A percentile compares a stretch with the other conserved stretches of the same genome.
Conservation (phyloP, 2,113 vertebrate species). For the Meles meles region DNA sequence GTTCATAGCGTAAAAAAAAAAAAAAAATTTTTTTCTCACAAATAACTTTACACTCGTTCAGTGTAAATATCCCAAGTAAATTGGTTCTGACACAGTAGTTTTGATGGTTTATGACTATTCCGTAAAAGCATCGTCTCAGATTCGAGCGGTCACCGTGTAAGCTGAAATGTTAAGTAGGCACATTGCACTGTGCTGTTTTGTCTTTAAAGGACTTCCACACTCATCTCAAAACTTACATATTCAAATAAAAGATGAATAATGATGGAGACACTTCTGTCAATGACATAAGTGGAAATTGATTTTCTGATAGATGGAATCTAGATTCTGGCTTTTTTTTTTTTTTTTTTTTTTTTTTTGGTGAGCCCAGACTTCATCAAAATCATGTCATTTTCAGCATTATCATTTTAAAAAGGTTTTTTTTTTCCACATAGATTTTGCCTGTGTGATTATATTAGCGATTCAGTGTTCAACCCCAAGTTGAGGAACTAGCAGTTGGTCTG, state of each 20-base stretch:
- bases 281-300: constrained; percentile 28
- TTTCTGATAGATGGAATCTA: neutral
- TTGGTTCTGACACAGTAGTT: neutral
- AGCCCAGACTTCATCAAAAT: constrained; percentile 12
- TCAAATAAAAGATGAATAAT: constrained; percentile 21
- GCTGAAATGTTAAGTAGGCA: neutral
- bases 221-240: constrained; percentile 2
- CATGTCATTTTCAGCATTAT: constrained; percentile 13
- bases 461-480: constrained; percentile 31
- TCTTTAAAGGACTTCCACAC: neutral
- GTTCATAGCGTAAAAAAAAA: constrained; percentile 1
- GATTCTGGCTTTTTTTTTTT: constrained; percentile 33
- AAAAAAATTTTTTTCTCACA: neutral
- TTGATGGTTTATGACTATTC: neutral
- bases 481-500: constrained; percentile 45
- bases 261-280: neutral
- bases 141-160: neutral
- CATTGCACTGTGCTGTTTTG: neutral
- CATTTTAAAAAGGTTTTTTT: neutral
- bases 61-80: neutral
- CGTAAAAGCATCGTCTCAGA: constrained; percentile 9
- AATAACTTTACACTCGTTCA: neutral
- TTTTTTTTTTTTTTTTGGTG: neutral
- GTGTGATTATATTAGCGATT: constrained; percentile 49
- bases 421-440: neutral